Base-by-base conservation (phyloP, 2,113 vertebrate genomes). In the Bufo gargarizans region DNA sequence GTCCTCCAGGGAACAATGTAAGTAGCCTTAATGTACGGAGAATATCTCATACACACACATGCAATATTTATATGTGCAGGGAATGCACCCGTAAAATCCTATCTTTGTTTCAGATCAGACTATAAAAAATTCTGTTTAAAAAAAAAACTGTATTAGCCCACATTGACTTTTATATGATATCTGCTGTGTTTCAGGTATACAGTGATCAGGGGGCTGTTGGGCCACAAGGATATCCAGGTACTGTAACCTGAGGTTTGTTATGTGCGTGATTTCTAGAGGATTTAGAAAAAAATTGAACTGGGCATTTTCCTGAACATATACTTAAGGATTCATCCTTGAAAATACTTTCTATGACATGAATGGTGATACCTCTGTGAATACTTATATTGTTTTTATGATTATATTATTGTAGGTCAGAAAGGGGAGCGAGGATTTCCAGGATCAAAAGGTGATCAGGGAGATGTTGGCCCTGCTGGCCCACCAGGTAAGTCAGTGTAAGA, bases 371-470 rank as follows among this genome's bases (percentile, higher is more conserved):
- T 33, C 33, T 33, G 33, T 33, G 33, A 33, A 33, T 33, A 33
- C 1, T 9, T 16, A 19, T 50, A 19, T 76, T 76, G 17, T 17
- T 12, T 45, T 16, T 45, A 43, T 71, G 4, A 14, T 71, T 72
- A 0, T 63, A 65, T 76, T 56, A 53, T 14, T 19, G 9, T 86
- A 95, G 94, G 94, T 87, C 92, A 91, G 43, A 92, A 93, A 53
- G 93, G 91, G 49, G 89, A 92, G 33, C 82, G 89, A 72, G 90
- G 90, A 50, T 59, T 83, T 61, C 85, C 92, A 84, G 93, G 97
- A 90, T 93, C 96, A 20, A 97, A 97, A 91, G 97, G 97, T 84
- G 96, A 97, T 19, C 94, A 84, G 47, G 97, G 97, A 0, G 88
- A 90, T 14, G 80, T 91, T 0, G 96, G 97, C 43, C 65, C 89